phyloP scores from a whole-genome alignment of 2,888 invertebrate genomes.

The Zaprionus obscuricornis region DNA sequence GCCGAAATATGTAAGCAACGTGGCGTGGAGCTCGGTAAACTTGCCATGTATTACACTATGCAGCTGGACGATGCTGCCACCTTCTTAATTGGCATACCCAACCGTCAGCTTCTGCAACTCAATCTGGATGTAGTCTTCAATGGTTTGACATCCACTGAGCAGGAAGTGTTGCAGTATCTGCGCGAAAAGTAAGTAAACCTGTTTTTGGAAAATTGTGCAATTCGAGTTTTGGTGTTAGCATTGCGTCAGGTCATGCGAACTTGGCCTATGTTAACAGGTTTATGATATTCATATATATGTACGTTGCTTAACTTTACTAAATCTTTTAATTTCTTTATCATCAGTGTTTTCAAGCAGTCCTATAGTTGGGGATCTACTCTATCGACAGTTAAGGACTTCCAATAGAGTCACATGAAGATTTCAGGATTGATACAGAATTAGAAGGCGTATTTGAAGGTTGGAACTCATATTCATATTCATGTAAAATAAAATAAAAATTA shows the following conservation, averaged over 20 bases:
- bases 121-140: slow-evolving; percentile 87
- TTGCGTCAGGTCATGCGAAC: slow-evolving; percentile 63
- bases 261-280: slow-evolving; percentile 59
- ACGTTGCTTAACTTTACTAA: too few species aligned
- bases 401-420: too few species aligned
- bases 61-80: slow-evolving; percentile 87
- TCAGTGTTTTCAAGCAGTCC: slow-evolving; percentile 61
- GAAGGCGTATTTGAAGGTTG: too few species aligned
- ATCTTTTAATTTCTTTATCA: too few species aligned
- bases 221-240: slow-evolving; percentile 55
- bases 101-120: slow-evolving; percentile 85
- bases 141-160: slow-evolving; percentile 88
- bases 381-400: slow-evolving; percentile 45
- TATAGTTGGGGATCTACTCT: slow-evolving; percentile 64
- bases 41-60: slow-evolving; percentile 86
- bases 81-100: slow-evolving; percentile 91
- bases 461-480: background rate
- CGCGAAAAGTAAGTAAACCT: slow-evolving; percentile 71
- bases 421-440: too few species aligned
- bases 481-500: too few species aligned
- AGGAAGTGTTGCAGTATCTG: slow-evolving; percentile 86
- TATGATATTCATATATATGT: too few species aligned
- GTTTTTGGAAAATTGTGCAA: slow-evolving; percentile 45
- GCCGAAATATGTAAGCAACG: too few species aligned
- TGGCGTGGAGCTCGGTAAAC: too few species aligned